Evolutionary conservation across 2,113 vertebrate species (phyloP).

Genomic region (Nerophis lumbriciformis): DNA sequence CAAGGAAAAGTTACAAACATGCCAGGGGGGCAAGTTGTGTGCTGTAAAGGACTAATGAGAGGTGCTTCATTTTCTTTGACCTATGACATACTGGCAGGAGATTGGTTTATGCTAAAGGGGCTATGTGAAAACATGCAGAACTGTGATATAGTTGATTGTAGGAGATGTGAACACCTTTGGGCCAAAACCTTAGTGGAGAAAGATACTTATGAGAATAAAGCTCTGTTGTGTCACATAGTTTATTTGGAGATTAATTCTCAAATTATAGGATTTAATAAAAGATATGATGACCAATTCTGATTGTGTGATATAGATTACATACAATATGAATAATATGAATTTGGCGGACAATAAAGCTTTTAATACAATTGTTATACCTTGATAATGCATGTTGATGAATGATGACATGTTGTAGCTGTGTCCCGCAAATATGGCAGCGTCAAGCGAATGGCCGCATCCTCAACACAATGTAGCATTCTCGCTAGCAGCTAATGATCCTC

Average conservation of each 20-base stretch:
- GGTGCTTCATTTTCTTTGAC: background rate
- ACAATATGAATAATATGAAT: no score
- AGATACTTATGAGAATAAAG: constrained; percentile 17
- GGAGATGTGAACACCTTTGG: constrained; percentile 13
- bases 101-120: constrained; percentile 30
- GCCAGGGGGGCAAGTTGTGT: constrained; percentile 31
- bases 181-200: constrained; percentile 35
- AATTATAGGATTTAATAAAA: constrained; percentile 59
- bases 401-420: no score
- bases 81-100: constrained; percentile 25
- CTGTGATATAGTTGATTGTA: constrained; percentile 33
- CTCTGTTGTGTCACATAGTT: background rate
- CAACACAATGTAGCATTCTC: no score
- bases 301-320: no score
- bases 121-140: constrained; percentile 34
- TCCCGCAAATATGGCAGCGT: no score
- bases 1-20: constrained; percentile 23
- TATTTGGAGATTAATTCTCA: background rate
- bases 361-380: no score
- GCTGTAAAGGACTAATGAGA: constrained; percentile 26
- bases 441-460: no score
- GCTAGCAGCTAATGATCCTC: no score
- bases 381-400: no score
- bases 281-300: constrained; percentile 45
- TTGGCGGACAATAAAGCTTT: no score